Evolutionary conservation across 2,888 invertebrate genomes (phyloP), one percentile per base, ranked within the genome.

Genomic region (Noctua janthina): DNA sequence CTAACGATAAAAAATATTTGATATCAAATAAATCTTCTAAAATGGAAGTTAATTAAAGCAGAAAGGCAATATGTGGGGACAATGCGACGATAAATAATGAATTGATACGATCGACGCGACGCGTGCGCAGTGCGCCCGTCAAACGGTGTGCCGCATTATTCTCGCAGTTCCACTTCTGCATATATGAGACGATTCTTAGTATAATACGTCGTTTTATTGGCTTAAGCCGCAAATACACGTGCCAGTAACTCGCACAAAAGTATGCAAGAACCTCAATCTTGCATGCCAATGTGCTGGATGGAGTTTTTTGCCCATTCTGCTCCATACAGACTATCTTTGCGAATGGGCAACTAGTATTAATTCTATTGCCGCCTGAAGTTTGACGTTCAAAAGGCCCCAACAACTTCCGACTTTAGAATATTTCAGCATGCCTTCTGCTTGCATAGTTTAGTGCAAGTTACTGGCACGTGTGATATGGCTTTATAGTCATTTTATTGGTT

Each of bases 51-150:
- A 92, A 92, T 92, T 92, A 92, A 91, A 90, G 86, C 87, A 86
- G 87, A 87, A 86, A 85, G 87, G 87, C 90, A 89, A 87, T 86
- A 87, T 84, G 87, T 86, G 87, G 74, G 84, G 85, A 94, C 93
- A 94, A 94, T 94, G 90, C 91, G 89, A 84, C 91, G 87, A 92
- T 94, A 94, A 94, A 94, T 94, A 92, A 92, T 88, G 87, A 66
- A 73, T 78, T 74, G 92, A 89, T 89, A 90, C 87, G 90, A 94
- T 93, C 93, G 91, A 88, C 91, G 91, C 93, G 91, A 88, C 91
- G 91, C 92, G 91, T 91, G 91, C 92, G 90, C 90, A 88, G 91
- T 89, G 89, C 91, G 88, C 89, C 86, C 81, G 89, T 88, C 90
- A 87, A 85, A 87, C 87, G 85, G 81, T 86, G 88, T 84, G 79